These are phyloP conservation scores for Nephrocerus scutellatus DNA, from an alignment of 2,888 invertebrate species.

Conservation along the genomic window DNA sequence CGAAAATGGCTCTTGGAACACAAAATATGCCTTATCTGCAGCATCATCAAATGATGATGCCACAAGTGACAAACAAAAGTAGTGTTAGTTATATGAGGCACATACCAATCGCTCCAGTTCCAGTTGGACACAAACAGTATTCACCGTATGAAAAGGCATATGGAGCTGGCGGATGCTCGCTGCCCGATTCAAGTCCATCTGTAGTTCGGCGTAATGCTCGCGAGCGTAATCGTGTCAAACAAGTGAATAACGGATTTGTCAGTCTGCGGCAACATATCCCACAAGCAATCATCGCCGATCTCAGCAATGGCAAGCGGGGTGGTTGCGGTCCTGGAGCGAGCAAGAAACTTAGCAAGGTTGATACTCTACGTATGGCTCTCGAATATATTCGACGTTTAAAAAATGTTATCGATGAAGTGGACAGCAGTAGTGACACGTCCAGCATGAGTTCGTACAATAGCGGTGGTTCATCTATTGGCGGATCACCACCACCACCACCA, in stretches of 20 bases:
- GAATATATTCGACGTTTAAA: slow-evolving; percentile 83
- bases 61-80: background rate
- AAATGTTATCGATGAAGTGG: slow-evolving; percentile 46
- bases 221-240: slow-evolving; percentile 89
- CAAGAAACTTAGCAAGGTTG: slow-evolving; percentile 81
- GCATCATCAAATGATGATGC: slow-evolving; percentile 1
- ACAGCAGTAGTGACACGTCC: slow-evolving; percentile 51
- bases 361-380: slow-evolving; percentile 79
- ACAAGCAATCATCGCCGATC: slow-evolving; percentile 64
- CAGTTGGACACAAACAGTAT: slow-evolving; percentile 3
- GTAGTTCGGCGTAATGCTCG: slow-evolving; percentile 87
- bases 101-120: slow-evolving; percentile 2
- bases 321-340: slow-evolving; percentile 59
- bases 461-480: slow-evolving; percentile 15
- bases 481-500: slow-evolving; percentile 26
- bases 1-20: slow-evolving; percentile 15
- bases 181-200: slow-evolving; percentile 64
- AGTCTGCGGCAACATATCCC: slow-evolving; percentile 84
- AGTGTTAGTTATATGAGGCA: slow-evolving; percentile 5
- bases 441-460: slow-evolving; percentile 30
- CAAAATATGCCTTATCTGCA: slow-evolving; percentile 13
- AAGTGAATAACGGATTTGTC: slow-evolving; percentile 89
- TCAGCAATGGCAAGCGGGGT: slow-evolving; percentile 57
- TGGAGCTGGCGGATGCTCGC: slow-evolving; percentile 11
- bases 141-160: slow-evolving; percentile 29